Percentiles rank a stretch among this genome's conserved stretches.
Evolutionary conservation across 2,888 invertebrate genomes (phyloP).

Genomic region (Phaonia tiefii): DNA sequence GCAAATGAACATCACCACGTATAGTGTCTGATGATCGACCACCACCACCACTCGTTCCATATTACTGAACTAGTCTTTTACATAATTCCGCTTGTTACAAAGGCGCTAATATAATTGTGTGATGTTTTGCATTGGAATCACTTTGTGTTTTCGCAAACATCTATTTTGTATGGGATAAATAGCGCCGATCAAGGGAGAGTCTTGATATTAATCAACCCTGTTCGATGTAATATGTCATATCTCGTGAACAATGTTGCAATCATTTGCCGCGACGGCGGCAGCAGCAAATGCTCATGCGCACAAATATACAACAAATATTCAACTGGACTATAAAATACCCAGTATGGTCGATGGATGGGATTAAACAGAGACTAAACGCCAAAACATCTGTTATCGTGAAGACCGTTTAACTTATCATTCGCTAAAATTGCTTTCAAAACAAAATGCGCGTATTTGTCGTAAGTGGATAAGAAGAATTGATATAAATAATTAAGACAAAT

Average conservation of each 20-base stretch:
- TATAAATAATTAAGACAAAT: not conserved
- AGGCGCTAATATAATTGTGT: not conserved
- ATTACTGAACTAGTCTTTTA: conserved; percentile 25
- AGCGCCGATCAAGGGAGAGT: not conserved
- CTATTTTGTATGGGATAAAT: not conserved
- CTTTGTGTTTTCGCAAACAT: conserved; percentile 7
- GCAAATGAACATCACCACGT: no score
- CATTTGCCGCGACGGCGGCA: conserved; percentile 17
- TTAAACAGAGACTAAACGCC: conserved; percentile 55
- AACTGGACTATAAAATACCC: conserved; percentile 41
- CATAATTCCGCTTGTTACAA: conserved; percentile 24
- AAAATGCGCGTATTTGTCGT: conserved; percentile 60
- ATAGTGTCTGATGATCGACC: no score
- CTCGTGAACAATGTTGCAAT: conserved; percentile 52
- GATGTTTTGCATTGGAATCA: conserved; percentile 2
- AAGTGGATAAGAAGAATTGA: conserved; percentile 30
- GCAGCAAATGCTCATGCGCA: no score
- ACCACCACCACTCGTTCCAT: no score
- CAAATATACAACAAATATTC: no score
- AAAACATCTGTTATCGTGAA: conserved; percentile 37
- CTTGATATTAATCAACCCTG: conserved; percentile 37
- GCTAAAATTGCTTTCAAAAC: conserved; percentile 42
- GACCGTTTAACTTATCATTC: not conserved
- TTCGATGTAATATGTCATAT: conserved; percentile 28
- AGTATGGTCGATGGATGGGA: not conserved